A percentile compares a stretch with the other conserved stretches of the same genome.
Evolutionary conservation across 2,797 vertebrate genomes (phyloP).

Genomic region (Alfaro cultratus): DNA sequence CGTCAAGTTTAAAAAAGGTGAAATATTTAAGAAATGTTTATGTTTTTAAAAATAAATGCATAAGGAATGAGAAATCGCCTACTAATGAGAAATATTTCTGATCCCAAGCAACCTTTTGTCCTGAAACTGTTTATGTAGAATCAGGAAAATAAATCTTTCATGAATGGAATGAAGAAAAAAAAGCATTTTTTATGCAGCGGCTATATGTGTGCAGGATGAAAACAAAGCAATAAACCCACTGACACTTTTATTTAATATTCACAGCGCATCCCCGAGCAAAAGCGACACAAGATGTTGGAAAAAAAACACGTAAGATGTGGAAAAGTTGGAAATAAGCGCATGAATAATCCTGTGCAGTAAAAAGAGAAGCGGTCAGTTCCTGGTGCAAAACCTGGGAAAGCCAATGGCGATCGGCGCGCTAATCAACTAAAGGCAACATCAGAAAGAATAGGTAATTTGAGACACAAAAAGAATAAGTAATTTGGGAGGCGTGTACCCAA

Average conservation of each 20-base stretch:
- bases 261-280: slow-evolving; percentile 60
- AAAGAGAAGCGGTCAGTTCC: slow-evolving; percentile 41
- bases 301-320: slow-evolving; percentile 31
- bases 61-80: slow-evolving; percentile 44
- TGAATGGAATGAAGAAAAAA: slow-evolving; percentile 41
- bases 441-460: slow-evolving; percentile 87
- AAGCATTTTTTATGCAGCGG: slow-evolving; percentile 38
- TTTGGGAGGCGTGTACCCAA: slow-evolving; percentile 82
- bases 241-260: slow-evolving; percentile 68
- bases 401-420: slow-evolving; percentile 80
- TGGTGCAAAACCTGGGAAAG: slow-evolving; percentile 73
- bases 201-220: slow-evolving; percentile 44
- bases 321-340: slow-evolving; percentile 65
- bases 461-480: slow-evolving; percentile 88
- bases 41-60: slow-evolving; percentile 38
- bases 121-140: slow-evolving; percentile 58
- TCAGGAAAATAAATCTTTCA: slow-evolving; percentile 68
- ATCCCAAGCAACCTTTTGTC: slow-evolving; percentile 56
- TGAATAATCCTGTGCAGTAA: slow-evolving; percentile 58
- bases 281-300: slow-evolving; percentile 67
- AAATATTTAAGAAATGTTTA: not conserved
- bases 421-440: slow-evolving; percentile 85
- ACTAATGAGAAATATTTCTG: slow-evolving; percentile 54
- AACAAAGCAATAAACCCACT: slow-evolving; percentile 65
- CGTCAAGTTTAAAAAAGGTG: slow-evolving; percentile 23